A percentile compares a stretch with the other conserved stretches of the same genome.
Conservation (phyloP, 1,140 invertebrate species). For the Sesamia nonagrioides region DNA sequence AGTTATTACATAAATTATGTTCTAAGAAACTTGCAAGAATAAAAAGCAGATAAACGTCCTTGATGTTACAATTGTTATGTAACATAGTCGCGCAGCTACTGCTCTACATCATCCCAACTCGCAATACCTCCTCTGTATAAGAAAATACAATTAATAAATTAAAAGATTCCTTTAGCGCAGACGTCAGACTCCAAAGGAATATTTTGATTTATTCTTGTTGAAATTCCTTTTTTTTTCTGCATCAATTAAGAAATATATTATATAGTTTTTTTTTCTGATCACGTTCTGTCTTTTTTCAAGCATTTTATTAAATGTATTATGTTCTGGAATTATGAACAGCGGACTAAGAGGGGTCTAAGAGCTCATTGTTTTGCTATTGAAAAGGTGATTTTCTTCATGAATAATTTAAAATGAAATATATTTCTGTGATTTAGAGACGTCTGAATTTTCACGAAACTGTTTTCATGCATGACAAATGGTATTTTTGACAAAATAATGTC, state of each 20-base stretch:
- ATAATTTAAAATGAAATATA: neutral
- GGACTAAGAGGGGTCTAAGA: no score
- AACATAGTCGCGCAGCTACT: conserved; percentile 27
- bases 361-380: no score
- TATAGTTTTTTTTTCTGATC: conserved; percentile 9
- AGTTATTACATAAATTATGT: conserved; percentile 35
- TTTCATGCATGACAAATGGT: neutral
- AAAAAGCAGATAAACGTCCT: conserved; percentile 35
- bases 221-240: conserved; percentile 1
- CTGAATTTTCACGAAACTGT: neutral
- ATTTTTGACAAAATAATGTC: neutral
- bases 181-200: conserved; percentile 9
- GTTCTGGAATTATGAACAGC: no score
- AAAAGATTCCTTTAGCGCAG: conserved; percentile 37
- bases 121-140: conserved; percentile 18
- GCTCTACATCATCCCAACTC: conserved; percentile 19
- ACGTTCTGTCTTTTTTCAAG: conserved; percentile 3
- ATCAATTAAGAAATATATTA: neutral
- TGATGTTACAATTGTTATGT: conserved; percentile 35
- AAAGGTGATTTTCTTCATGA: neutral
- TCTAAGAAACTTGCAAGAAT: conserved; percentile 33
- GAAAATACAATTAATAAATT: conserved; percentile 35
- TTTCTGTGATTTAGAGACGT: neutral
- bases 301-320: neutral
- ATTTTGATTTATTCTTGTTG: conserved; percentile 34